Base-by-base conservation (phyloP, 2,113 vertebrate genomes). In the Chauna torquata region DNA sequence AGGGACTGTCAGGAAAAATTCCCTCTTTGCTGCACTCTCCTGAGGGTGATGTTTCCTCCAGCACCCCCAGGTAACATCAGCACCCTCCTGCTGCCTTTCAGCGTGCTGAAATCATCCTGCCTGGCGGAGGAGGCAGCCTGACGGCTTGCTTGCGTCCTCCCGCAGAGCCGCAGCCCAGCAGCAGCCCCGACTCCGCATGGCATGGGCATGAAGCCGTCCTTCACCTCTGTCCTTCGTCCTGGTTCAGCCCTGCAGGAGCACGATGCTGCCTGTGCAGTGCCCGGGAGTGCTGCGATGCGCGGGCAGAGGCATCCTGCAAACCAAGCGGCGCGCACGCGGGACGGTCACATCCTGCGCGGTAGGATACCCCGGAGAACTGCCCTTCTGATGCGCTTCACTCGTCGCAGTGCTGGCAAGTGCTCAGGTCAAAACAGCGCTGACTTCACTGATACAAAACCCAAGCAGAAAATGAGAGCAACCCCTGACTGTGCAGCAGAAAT, bases 271-370 rank as follows among this genome's bases (percentile, higher is more conserved):
- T 34, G 49, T 2, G 12, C 30, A 4, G 27, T 4, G 47, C 5
- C 0, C 16, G 11, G 59, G 47, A 36, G 7, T 8, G 6, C 28
- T 1, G 12, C 16, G 57, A 40, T 12, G 32, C 66, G 1, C 30
- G 5, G 54, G 83, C 34, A 28, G 61, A 45, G 24, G 1, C 2
- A 8, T 59, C 32, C 44, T 28, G 44, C 58, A 32, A 8, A 28
- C 8, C 3, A 5, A 3, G 17, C 6, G 1, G 69, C 8, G 50
- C 44, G 40, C 38, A 1, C 0, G 6, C 4, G 66, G 32, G n/a
- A 20, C 27, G 7, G 15, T 9, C 49, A 0, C 38, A 3, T 9
- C 52, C 40, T 20, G 1, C 2, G 24, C 0, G 8, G 18, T 3
- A 2, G 68, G 40, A 4, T 8, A 1, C 47, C 40, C 75, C 3